Base-by-base conservation (phyloP, 1,140 invertebrate species). In the Plodia interpunctella region DNA sequence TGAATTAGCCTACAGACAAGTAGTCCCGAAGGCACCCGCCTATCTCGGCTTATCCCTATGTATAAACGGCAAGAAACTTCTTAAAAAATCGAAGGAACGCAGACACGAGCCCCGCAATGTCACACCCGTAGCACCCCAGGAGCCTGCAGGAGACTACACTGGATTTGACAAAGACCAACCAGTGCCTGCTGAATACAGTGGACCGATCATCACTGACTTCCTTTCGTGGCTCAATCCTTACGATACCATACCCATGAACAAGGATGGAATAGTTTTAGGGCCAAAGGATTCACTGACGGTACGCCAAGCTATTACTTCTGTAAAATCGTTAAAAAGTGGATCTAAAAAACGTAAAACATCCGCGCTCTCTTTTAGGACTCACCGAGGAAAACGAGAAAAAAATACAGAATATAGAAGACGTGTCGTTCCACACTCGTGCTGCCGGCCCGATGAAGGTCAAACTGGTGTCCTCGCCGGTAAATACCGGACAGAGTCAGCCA, bases 41-140 rank as follows among this genome's bases (percentile, higher is more conserved):
- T 98, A 97, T 78, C 92, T 96, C 58, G 96, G 96, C 0, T 92
- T 95, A 57, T 94, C 93, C 49, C 83, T 97, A 10, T 93, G 93
- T 17, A 91, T 96, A 0, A 93, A 95, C 53, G 96, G 96, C 5
- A 93, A 92, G 65, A 79, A 79, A 59, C 70, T 91, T 21, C 68
- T 88, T n/a, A 90, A 81, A 63, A 90, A 88, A 66, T 57, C 66
- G 2, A 88, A 79, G 58, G 76, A 82, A 49, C 72, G 74, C n/a
- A 88, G 74, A 72, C 74, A 81, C 28, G 83, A 89, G 44, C 55
- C 68, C 9, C 74, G 70, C 59, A 69, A 28, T 60, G 57, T 69
- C 5, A 76, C 76, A 5, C 75, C 83, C 20, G 20, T 76, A 20
- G 67, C 68, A 38, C 74, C 77, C 19, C 76, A 67, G 13, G 60